Evolutionary conservation across 2,888 invertebrate species (phyloP).

Genomic region (Syrista parreyssii): DNA sequence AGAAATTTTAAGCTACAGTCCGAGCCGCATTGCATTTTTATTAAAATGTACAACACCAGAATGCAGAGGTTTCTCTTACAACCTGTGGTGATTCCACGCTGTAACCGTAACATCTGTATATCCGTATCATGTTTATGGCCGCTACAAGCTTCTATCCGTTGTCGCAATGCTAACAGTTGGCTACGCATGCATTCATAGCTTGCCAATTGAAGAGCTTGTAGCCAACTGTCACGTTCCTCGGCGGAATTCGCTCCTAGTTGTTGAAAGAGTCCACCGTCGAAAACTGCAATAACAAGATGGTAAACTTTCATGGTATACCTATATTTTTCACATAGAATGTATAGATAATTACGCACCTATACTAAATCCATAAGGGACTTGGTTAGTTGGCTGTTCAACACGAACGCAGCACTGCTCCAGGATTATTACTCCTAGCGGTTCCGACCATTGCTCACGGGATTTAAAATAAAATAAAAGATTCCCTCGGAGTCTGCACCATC

Average conservation of each 20-base stretch:
- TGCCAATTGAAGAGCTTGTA: slow-evolving; percentile 84
- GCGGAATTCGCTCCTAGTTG: slow-evolving; percentile 84
- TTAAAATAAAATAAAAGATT: slow-evolving; percentile 95
- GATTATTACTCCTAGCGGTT: slow-evolving; percentile 88
- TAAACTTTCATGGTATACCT: slow-evolving; percentile 6
- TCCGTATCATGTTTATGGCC: slow-evolving; percentile 76
- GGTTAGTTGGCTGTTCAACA: slow-evolving; percentile 74
- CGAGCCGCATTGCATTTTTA: not conserved
- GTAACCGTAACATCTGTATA: slow-evolving; percentile 77
- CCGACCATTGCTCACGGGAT: slow-evolving; percentile 87
- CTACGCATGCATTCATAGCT: slow-evolving; percentile 86
- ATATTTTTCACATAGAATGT: slow-evolving; percentile 7
- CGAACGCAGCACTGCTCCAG: slow-evolving; percentile 88
- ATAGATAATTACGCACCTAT: slow-evolving; percentile 72
- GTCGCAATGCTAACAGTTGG: slow-evolving; percentile 75
- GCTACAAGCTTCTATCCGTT: slow-evolving; percentile 72
- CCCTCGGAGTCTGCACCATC: slow-evolving; percentile 92
- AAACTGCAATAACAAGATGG: slow-evolving; percentile 70
- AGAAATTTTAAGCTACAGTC: not conserved
- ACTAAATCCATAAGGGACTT: slow-evolving; percentile 83
- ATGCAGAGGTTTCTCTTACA: not conserved
- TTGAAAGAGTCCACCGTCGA: slow-evolving; percentile 85
- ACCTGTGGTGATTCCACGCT: slow-evolving; percentile 79
- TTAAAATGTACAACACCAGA: not conserved
- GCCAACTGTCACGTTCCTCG: slow-evolving; percentile 86